Percentiles rank a stretch among this genome's conserved stretches.
Evolutionary conservation across 2,113 vertebrate species (phyloP).

Genomic region (Rutilus rutilus): DNA sequence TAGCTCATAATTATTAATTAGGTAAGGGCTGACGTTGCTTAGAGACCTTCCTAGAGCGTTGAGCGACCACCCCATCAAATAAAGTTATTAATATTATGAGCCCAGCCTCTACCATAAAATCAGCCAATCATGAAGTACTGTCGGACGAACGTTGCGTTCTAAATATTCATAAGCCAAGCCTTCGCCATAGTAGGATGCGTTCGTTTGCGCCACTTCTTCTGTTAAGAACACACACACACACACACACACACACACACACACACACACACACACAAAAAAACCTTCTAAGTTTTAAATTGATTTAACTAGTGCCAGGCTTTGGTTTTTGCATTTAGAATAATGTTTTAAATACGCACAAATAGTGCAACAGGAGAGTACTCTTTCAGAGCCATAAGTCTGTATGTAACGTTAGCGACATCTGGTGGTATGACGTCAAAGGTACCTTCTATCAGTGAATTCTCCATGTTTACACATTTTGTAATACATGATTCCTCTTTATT

Average conservation of each 20-base stretch:
- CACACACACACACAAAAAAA: too few relatives aligned
- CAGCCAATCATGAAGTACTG: not conserved
- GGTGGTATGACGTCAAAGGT: not conserved
- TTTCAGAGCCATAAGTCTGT: not conserved
- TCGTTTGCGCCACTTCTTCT: not conserved
- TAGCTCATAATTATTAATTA: conserved; percentile 27
- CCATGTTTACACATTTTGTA: too few relatives aligned
- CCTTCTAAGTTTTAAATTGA: not conserved
- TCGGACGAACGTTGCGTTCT: not conserved
- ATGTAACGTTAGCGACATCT: conserved; percentile 11
- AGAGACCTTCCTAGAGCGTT: not conserved
- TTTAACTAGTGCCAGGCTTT: not conserved
- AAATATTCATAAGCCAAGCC: not conserved
- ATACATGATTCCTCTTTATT: too few relatives aligned
- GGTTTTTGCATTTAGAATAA: not conserved
- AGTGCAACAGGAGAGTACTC: not conserved
- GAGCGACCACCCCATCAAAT: not conserved
- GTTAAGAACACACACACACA: too few relatives aligned
- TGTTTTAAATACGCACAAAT: not conserved
- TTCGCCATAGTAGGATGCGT: not conserved
- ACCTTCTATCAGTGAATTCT: not conserved
- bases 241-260: too few relatives aligned
- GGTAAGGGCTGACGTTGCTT: not conserved
- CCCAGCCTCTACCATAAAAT: not conserved
- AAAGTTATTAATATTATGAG: not conserved